Percentiles rank a stretch among this genome's conserved stretches.
phyloP scores from a whole-genome alignment of 2,888 invertebrate genomes.

The Rapana venosa region DNA sequence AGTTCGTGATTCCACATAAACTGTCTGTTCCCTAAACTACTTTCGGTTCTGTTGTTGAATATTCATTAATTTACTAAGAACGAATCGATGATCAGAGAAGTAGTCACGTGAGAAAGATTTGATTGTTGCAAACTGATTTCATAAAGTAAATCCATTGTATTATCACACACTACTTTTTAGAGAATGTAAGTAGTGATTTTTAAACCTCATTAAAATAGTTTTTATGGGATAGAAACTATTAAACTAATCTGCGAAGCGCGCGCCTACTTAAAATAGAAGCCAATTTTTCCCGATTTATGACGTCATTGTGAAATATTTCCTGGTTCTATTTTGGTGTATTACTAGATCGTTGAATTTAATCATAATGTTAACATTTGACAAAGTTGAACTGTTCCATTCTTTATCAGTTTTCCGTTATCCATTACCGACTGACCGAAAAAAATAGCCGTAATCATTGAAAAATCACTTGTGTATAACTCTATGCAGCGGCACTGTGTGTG shows the following conservation, averaged over 20 bases:
- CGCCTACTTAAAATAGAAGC: not conserved
- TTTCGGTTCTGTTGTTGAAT: conserved; percentile 8
- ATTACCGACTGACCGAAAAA: not conserved
- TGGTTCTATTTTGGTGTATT: not conserved
- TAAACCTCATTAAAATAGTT: not conserved
- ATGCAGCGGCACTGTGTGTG: not conserved
- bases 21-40: not conserved
- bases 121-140: not conserved
- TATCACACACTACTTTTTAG: not conserved
- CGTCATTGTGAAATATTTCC: conserved; percentile 9
- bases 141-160: not conserved
- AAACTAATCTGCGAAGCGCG: not conserved
- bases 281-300: not conserved
- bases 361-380: not conserved
- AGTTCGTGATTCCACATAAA: not conserved
- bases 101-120: not conserved
- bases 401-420: not conserved
- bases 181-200: not conserved
- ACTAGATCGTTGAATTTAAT: not conserved
- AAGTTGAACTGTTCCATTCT: not conserved
- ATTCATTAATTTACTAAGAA: not conserved
- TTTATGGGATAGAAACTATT: not conserved
- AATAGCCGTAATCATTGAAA: not conserved
- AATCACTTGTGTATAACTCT: not conserved
- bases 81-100: not conserved